A percentile compares a stretch with the other conserved stretches of the same genome.
Conservation (phyloP, 2,888 invertebrate genomes). For the Criorhina ranunculi region DNA sequence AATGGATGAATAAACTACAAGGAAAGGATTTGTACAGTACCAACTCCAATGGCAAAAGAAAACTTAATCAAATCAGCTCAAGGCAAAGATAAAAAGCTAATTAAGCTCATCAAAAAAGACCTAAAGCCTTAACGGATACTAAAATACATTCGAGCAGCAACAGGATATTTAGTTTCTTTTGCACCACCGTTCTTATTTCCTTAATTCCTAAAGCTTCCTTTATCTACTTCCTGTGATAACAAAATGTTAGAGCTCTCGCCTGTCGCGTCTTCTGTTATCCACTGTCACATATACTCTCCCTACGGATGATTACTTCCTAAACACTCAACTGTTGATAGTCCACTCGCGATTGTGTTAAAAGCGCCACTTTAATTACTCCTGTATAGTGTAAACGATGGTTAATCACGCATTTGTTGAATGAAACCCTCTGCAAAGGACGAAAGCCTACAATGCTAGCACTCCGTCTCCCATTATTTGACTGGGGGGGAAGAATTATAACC, state of each 20-base stretch:
- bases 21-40: too few relatives aligned
- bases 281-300: conserved; percentile 2
- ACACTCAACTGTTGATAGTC: conserved; percentile 63
- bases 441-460: conserved; percentile 1
- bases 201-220: neutral
- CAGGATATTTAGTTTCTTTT: too few relatives aligned
- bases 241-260: neutral
- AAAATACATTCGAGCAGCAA: too few relatives aligned
- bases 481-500: conserved; percentile 26
- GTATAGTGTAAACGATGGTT: conserved; percentile 42
- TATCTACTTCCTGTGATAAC: neutral
- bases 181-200: neutral
- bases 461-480: conserved; percentile 16
- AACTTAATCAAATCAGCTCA: too few relatives aligned
- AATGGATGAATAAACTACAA: too few relatives aligned
- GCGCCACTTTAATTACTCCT: conserved; percentile 61
- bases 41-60: too few relatives aligned
- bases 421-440: conserved; percentile 20
- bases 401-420: conserved; percentile 67
- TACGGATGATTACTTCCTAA: conserved; percentile 30
- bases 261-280: conserved; percentile 8
- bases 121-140: too few relatives aligned
- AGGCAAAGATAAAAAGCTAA: too few relatives aligned
- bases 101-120: too few relatives aligned
- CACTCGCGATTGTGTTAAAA: conserved; percentile 43